Evolutionary conservation across 1,140 invertebrate genomes (phyloP), one percentile per base, ranked within the genome.

Genomic region (Geopemphigus sp.): DNA sequence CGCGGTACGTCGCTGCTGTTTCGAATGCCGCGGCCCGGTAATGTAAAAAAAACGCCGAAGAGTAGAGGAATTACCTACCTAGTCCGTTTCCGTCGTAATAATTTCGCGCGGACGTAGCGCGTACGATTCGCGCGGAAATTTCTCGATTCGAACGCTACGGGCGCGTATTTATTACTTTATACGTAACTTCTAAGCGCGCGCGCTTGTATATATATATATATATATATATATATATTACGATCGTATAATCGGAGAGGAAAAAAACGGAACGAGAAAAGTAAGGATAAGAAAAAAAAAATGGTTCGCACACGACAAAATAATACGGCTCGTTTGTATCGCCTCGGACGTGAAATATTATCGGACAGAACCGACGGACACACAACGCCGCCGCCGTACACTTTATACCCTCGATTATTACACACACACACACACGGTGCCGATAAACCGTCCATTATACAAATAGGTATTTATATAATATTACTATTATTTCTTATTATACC

Each of bases 401-500:
- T 29, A 8, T 8, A 70, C 50, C 68, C 47, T 54, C 47, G 19
- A 72, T 54, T 47, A 68, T 50, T 66, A 66, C 45, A 39, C n/a
- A n/a, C n/a, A n/a, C n/a, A n/a, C n/a, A n/a, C n/a, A n/a, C 32
- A 12, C 14, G 22, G 29, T 22, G 39, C 19, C 66, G 45, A 14
- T 54, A 72, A 72, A 72, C 68, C 68, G 1, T 54, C 50, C 68
- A 54, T 72, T 72, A 53, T 54, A 54, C 26, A 54, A 72, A 72
- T 72, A 72, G 50, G 68, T 72, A 54, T 68, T 50, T 68, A 50
- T 72, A 39, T n/a, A 26, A 26, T 70, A 32, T 68, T 68, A 68
- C 47, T 45, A 53, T 53, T 53, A 72, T 54, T 53, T 54, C 24
- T 72, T 12, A 2, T 26, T 70, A 14, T 70, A 53, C 50, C n/a